Base-by-base conservation (phyloP, 2,888 invertebrate genomes). In the Zygogramma bicolorata region DNA sequence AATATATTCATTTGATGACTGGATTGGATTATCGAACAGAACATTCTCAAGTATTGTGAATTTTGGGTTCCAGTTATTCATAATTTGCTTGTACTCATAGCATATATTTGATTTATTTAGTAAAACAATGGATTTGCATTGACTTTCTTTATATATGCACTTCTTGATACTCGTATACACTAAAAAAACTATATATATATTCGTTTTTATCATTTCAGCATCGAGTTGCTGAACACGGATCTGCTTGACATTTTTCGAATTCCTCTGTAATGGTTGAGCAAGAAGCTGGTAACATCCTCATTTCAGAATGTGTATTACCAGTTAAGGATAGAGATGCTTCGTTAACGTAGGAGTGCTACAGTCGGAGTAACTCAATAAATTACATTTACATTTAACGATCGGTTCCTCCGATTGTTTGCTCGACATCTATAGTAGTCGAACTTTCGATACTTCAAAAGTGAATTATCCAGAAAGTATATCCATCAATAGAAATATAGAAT, bases 231-330 rank as follows among this genome's bases (percentile, higher is more conserved):
- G 53, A 53, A 53, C 53, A 25, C 53, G 53, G 53, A 10, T 53
- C 53, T 53, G 53, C 5, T 25, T 10, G n/a, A 22, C 22, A 53
- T 53, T 13, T 25, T 53, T 25, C 1, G 25, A 53, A 53, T 53
- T 53, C 53, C 25, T 6, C 13, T 25, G 53, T 53, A n/a, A 10
- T 10, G 3, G 25, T 53, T 53, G 53, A 53, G 53, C 25, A 53
- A 53, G 53, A 53, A 53, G 13, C 53, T 53, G 53, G 53, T 53
- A 53, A 53, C 53, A 53, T 53, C 25, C 25, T 53, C 53, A 53
- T 25, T 53, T 25, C 53, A 53, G 53, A 46, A 46, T 46, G 15
- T 53, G 53, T 25, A 25, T 53, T 53, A 53, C 53, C 53, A 25
- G 22, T 53, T 53, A 53, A 53, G 25, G 53, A 25, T 22, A 53